Base-by-base conservation (phyloP, 1,140 invertebrate genomes). In the Anastatus disparis region DNA sequence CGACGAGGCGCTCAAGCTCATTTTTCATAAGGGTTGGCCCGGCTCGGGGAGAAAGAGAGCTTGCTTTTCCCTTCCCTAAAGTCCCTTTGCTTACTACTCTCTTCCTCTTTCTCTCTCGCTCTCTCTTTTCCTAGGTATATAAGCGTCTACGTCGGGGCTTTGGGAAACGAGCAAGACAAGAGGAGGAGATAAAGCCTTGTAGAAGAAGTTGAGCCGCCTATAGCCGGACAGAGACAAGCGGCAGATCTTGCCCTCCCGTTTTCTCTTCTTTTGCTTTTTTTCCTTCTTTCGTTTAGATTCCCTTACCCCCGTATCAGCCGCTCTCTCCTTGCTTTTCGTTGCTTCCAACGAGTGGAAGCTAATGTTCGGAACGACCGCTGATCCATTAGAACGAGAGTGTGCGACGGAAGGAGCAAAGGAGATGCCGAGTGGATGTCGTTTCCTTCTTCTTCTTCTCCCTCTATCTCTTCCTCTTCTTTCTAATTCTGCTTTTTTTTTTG, bases 361-460 rank as follows among this genome's bases (percentile, higher is more conserved):
- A 85, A 84, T 85, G 82, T 85, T 79, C 79, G 79, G 75, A 85
- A 84, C 79, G 82, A 79, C 78, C 81, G 76, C 75, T 72, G 75
- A 80, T 82, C 77, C 79, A 84, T 84, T 84, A 83, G 76, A 77
- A 65, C 48, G 66, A 75, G 65, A 73, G 42, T 15, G 48, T 40
- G 24, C 2, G 17, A 56, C 2, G 66, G 56, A 50, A 56, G 62
- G 55, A 72, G 55, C 72, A 24, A 62, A 73, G 62, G 73, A n/a
- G n/a, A n/a, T n/a, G n/a, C n/a, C n/a, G n/a, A n/a, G n/a, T 72
- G 70, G 35, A 70, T 24, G 52, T 56, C 63, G 31, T 55, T 56
- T 50, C 20, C 63, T 64, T 52, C 24, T 6, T 64, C 62, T 64
- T 50, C 50, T 35, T 35, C 24, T 44, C 61, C 52, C 63, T 69